Base-by-base conservation (phyloP, 2,113 vertebrate species). In the Trogon melanurus region DNA sequence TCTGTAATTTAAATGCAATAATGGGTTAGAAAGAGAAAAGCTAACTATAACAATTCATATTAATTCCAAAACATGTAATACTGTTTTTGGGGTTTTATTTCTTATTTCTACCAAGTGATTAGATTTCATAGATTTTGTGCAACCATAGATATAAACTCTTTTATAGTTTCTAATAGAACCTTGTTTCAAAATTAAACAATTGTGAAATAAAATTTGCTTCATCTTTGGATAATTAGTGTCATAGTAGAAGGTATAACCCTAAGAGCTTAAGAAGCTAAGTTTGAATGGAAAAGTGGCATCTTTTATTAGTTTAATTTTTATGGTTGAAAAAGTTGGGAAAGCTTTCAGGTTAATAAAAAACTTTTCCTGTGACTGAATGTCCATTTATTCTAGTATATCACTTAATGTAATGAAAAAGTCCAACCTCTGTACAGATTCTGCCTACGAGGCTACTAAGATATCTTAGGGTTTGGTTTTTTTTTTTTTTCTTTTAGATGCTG, bases 1-100 rank as follows among this genome's bases (percentile, higher is more conserved):
- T 82, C 62, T 65, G 13, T 83, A 95, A 76, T 70, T 86, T 90
- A 76, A 89, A 92, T 94, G 16, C 25, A 69, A 66, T 79, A 88
- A 79, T 50, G 79, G 5, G 11, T 50, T 79, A 91, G 29, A 22
- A 82, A 76, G 23, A 61, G 11, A 76, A 93, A 82, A 90, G 20
- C 6, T 56, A 67, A 20, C 19, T 73, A 5, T 57, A 88, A 54
- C 27, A 57, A 61, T 62, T 73, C 27, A 11, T 84, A 70, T 86
- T 50, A 27, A 74, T 91, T 78, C 20, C 10, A 85, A 87, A 85
- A 60, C 2, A 47, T 29, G 9, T 8, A 85, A 30, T 61, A 60
- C 22, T 44, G 6, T n/a, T 62, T 29, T 2, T 25, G 2, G 0
- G 4, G 53, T 57, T 82, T 76, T 71, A 54, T 56, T 84, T 23